Percentiles rank a stretch among this genome's conserved stretches.
phyloP scores from a whole-genome alignment of 2,888 invertebrate species.

The Thymelicus acteon region DNA sequence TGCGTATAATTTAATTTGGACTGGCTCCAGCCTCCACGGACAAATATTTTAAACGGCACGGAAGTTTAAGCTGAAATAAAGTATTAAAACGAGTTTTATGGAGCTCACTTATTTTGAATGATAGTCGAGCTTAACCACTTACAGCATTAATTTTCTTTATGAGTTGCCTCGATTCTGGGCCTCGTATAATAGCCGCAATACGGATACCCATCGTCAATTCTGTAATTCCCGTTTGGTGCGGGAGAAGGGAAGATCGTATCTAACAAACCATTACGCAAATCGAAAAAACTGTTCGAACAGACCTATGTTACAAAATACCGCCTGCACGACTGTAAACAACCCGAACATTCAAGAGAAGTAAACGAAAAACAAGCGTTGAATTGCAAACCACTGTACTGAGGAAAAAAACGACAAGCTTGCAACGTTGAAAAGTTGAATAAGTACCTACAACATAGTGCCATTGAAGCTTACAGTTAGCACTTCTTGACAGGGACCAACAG shows the following conservation, averaged over 20 bases:
- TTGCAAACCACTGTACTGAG: conserved; percentile 60
- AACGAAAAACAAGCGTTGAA: conserved; percentile 67
- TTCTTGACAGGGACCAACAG: conserved; percentile 57
- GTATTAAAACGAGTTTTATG: conserved; percentile 80
- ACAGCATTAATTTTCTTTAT: conserved; percentile 68
- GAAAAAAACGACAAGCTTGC: conserved; percentile 48
- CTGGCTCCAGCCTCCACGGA: conserved; percentile 74
- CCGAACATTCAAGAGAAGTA: conserved; percentile 64
- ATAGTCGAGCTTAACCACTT: conserved; percentile 70
- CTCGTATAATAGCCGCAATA: conserved; percentile 41
- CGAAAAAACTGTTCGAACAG: conserved; percentile 56
- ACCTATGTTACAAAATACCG: conserved; percentile 61
- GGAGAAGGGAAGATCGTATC: conserved; percentile 45
- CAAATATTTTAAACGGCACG: conserved; percentile 79
- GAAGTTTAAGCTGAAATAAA: conserved; percentile 81
- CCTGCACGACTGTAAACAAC: conserved; percentile 64
- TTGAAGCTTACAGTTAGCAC: conserved; percentile 57
- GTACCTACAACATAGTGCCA: conserved; percentile 50
- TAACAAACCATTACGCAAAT: conserved; percentile 60
- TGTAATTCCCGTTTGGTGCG: conserved; percentile 39
- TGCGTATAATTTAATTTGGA: conserved; percentile 82
- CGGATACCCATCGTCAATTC: conserved; percentile 35
- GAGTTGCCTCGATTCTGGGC: conserved; percentile 54
- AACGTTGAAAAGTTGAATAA: conserved; percentile 43
- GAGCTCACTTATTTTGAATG: conserved; percentile 73